phyloP scores from a whole-genome alignment of 2,797 vertebrate genomes.

The Sebastes minor region DNA sequence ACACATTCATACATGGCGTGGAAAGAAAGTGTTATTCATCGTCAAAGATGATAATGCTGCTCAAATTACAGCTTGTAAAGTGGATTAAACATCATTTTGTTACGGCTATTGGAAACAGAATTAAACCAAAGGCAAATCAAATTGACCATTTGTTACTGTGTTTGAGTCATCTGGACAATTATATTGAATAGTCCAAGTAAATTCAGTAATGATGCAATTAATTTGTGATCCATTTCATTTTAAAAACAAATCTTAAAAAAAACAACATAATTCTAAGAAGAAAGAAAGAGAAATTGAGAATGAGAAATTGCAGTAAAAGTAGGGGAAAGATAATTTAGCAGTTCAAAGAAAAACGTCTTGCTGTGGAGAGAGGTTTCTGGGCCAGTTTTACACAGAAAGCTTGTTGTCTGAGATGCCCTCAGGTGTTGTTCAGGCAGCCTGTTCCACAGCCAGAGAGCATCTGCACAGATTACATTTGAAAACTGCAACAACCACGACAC shows the following conservation, averaged over 20 bases:
- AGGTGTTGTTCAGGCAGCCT: not conserved
- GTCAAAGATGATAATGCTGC: constrained; percentile 1
- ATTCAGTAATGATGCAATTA: constrained; percentile 26
- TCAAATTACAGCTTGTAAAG: constrained; percentile 36
- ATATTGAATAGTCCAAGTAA: constrained; percentile 7
- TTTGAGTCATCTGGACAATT: constrained; percentile 21
- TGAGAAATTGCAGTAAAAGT: not conserved
- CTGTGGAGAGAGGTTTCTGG: not conserved
- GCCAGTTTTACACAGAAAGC: not conserved
- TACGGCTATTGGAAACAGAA: constrained; percentile 24
- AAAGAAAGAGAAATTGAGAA: not conserved
- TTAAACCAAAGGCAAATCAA: constrained; percentile 26
- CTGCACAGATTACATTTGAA: constrained; percentile 9
- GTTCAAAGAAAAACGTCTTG: not conserved
- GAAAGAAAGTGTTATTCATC: constrained; percentile 27
- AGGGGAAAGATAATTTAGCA: not conserved
- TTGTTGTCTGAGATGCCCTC: not conserved
- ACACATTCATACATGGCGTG: not conserved
- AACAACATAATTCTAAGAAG: not conserved
- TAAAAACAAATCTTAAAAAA: constrained; percentile 32
- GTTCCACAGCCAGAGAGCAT: not conserved
- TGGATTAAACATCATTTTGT: constrained; percentile 45
- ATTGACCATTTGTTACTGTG: constrained; percentile 21
- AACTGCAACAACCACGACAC: not conserved
- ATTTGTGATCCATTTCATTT: constrained; percentile 32